Base-by-base conservation (phyloP, 2,888 invertebrate species). In the Melanchra persicariae region DNA sequence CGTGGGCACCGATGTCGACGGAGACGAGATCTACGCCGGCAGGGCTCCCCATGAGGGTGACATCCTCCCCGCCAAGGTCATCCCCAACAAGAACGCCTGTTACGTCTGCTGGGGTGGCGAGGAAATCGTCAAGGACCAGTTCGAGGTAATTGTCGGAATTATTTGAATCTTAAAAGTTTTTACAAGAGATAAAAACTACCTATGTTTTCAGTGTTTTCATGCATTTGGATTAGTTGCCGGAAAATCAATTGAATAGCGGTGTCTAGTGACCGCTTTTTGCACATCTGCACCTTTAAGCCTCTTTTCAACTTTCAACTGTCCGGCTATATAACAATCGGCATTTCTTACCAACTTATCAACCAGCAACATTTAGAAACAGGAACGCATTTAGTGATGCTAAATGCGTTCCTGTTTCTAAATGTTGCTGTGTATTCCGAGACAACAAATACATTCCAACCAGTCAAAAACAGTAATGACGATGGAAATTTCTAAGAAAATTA, bases 11-110 rank as follows among this genome's bases (percentile, higher is more conserved):
- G 98, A 98, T 87, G 92, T 91, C 19, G 98, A 98, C 84, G 98
- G 98, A 0, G 96, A 96, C 1, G 94, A 96, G 63, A 98, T 98
- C 86, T 98, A 96, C 90, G 97, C 98, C 0, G 98, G 98, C 0
- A 96, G 98, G 62, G 97, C 97, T 0, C 96, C 93, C 70, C 97
- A 97, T 85, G 96, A 96, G 72, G 97, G 97, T 0, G 97, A 97
- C 86, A 96, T 97, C 88, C 85, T 97, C 0, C 97, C 97, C 3
- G 97, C 97, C 0, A 97, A 97, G 92, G 96, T 97, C 43, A 97
- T 97, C 52, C 97, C 97, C 0, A 94, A 96, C 19, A 97, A 96
- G 89, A 93, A 96, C 65, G 96, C 96, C 17, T 97, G 97, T 47
- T 98, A 97, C 89, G 93, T 98, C 60, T 91, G 96, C 12, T 96